Evolutionary conservation across 2,888 invertebrate species (phyloP).

Genomic region (Zelleria hepariella): DNA sequence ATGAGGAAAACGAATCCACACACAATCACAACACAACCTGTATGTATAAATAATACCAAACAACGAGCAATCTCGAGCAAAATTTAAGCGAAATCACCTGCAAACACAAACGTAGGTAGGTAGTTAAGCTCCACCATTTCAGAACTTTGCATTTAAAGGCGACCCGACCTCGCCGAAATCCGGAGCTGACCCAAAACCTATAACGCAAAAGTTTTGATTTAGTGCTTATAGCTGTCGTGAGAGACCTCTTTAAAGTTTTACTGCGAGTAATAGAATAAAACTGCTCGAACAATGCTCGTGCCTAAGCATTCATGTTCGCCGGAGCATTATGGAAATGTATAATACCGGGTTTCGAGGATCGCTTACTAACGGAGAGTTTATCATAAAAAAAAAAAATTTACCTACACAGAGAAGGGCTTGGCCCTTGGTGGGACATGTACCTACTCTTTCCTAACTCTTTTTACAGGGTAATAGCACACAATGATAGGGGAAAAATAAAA

Average conservation of each 20-base stretch:
- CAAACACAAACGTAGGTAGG: background rate
- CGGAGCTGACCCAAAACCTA: constrained; percentile 23
- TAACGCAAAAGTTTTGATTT: constrained; percentile 68
- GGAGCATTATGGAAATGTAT: constrained; percentile 38
- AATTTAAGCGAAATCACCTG: background rate
- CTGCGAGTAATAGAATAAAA: constrained; percentile 66
- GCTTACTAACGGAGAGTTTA: background rate
- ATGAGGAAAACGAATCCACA: no score
- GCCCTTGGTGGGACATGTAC: no score
- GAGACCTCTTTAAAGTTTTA: constrained; percentile 64
- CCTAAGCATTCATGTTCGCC: constrained; percentile 49
- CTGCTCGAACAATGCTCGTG: constrained; percentile 54
- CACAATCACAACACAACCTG: no score
- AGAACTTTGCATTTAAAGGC: background rate
- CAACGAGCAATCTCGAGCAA: no score
- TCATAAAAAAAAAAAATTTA: no score
- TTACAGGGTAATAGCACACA: no score
- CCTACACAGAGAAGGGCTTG: no score
- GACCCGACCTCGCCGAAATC: background rate
- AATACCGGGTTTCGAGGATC: constrained; percentile 15
- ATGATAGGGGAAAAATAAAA: no score
- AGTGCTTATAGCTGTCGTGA: constrained; percentile 63
- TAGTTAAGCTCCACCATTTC: background rate
- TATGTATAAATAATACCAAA: no score
- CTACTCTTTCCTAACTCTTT: no score